Conservation (phyloP, 2,797 vertebrate species). For the Crocodylus rhombifer region DNA sequence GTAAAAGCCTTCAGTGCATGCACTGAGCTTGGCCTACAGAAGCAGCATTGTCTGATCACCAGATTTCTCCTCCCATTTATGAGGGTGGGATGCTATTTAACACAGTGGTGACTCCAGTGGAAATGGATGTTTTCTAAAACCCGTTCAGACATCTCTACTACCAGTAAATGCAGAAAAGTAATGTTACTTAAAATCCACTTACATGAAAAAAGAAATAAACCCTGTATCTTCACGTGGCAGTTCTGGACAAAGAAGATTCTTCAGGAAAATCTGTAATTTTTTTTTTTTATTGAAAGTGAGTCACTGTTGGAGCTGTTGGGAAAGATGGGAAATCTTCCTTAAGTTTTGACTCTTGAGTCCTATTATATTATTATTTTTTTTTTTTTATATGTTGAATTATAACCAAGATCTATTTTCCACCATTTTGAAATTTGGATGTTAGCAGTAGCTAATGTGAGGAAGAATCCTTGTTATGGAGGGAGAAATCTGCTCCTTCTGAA, state of each 20-base stretch:
- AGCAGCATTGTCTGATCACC: background rate
- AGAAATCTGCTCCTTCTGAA: background rate
- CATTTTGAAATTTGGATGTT: background rate
- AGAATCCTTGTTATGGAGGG: background rate
- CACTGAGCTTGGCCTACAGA: background rate
- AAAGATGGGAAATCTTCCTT: background rate
- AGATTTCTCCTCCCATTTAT: background rate
- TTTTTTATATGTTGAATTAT: background rate
- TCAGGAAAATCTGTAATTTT: background rate
- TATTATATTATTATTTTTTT: background rate
- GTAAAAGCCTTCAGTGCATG: background rate
- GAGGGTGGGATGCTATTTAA: background rate
- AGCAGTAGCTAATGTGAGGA: background rate
- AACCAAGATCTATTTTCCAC: background rate
- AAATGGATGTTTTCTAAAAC: background rate
- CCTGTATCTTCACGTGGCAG: background rate
- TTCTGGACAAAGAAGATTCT: background rate
- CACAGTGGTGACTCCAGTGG: background rate
- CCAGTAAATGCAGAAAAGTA: background rate
- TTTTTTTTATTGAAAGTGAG: background rate
- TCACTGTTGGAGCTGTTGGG: background rate
- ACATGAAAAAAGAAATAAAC: background rate
- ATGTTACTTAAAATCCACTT: background rate
- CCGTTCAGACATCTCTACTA: fast-evolving
- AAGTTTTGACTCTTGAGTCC: background rate